A percentile compares a stretch with the other conserved stretches of the same genome.
These are phyloP conservation scores for Chelonia mydas DNA, from an alignment of 2,797 vertebrate genomes.

Conservation along the genomic window DNA sequence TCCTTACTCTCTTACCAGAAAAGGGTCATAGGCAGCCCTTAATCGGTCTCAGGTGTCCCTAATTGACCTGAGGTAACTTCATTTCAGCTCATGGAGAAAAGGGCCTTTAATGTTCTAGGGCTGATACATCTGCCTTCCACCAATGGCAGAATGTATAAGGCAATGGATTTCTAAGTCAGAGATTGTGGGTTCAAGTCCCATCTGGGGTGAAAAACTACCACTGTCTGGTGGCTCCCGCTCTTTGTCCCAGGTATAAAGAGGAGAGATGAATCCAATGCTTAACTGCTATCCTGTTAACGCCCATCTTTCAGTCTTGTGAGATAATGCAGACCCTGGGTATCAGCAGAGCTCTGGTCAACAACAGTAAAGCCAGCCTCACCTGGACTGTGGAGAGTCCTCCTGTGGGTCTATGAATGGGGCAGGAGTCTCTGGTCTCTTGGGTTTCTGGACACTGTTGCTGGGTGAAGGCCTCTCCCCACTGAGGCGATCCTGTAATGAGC, in stretches of 20 bases:
- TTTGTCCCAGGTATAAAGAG: not conserved
- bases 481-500: slow-evolving; percentile 88
- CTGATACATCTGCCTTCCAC: not conserved
- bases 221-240: not conserved
- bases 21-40: not conserved
- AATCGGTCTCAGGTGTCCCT: not conserved
- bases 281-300: not conserved
- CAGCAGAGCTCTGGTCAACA: not conserved
- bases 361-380: slow-evolving; percentile 69
- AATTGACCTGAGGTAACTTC: not conserved
- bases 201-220: too few species aligned
- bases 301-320: not conserved
- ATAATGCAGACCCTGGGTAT: not conserved
- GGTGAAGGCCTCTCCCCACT: slow-evolving; percentile 84
- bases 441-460: slow-evolving; percentile 77
- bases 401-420: slow-evolving; percentile 55
- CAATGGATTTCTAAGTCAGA: too few species aligned
- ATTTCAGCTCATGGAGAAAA: not conserved
- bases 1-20: not conserved
- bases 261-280: slow-evolving; percentile 28
- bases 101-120: not conserved
- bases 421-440: slow-evolving; percentile 79
- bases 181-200: too few species aligned
- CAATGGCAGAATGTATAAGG: too few species aligned
- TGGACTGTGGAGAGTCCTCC: slow-evolving; percentile 78